Evolutionary conservation across 2,113 vertebrate genomes (phyloP).

Genomic region (Nannobrachium achirus): DNA sequence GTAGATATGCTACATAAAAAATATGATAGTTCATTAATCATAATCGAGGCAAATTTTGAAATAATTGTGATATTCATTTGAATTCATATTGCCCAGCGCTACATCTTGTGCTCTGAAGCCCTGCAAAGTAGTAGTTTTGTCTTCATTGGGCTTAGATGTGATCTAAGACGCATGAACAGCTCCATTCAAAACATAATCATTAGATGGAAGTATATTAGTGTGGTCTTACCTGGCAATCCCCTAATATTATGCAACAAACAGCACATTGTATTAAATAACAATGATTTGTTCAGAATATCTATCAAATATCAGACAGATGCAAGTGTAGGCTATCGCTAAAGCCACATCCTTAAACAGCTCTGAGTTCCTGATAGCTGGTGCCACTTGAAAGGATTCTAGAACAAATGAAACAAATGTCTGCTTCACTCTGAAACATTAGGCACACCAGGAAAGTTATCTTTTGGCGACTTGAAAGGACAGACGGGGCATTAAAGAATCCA

Average conservation of each 20-base stretch:
- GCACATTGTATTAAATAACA: not conserved
- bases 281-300: not conserved
- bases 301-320: conserved; percentile 26
- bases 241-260: conserved; percentile 5
- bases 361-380: conserved; percentile 24
- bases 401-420: conserved; percentile 64
- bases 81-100: too few species aligned
- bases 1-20: too few species aligned
- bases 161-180: not conserved
- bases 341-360: conserved; percentile 39
- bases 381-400: conserved; percentile 58
- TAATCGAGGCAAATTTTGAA: too few species aligned
- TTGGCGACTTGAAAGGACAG: conserved; percentile 68
- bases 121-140: conserved; percentile 6
- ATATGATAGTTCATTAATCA: too few species aligned
- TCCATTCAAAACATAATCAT: conserved; percentile 3
- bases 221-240: not conserved
- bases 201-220: not conserved
- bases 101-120: too few species aligned
- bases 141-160: not conserved
- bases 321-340: conserved; percentile 17
- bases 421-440: conserved; percentile 58
- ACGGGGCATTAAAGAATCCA: conserved; percentile 51
- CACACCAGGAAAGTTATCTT: conserved; percentile 73
- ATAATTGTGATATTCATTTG: too few species aligned